Conservation (phyloP, 1,140 invertebrate genomes). For the Pseudobourletiella spinata region DNA sequence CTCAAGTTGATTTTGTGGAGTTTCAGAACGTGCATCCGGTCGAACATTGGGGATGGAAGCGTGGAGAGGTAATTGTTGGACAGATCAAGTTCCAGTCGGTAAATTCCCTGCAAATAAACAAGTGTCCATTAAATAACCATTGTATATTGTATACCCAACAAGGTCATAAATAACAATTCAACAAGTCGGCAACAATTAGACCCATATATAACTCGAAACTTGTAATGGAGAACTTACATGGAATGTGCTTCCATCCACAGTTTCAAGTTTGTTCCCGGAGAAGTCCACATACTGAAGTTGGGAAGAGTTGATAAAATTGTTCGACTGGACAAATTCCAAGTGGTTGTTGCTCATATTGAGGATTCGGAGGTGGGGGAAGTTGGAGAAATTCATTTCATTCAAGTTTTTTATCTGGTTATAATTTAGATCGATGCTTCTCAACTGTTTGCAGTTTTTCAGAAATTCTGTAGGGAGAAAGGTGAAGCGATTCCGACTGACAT, state of each 20-base stretch:
- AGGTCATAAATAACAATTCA: background rate
- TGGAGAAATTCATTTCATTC: slow-evolving; percentile 72
- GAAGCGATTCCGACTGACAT: slow-evolving; percentile 63
- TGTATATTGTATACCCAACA: slow-evolving; percentile 61
- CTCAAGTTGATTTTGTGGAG: slow-evolving; percentile 72
- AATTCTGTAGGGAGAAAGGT: slow-evolving; percentile 72
- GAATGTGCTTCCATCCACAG: slow-evolving; percentile 67
- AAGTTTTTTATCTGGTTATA: slow-evolving; percentile 64
- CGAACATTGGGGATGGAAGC: slow-evolving; percentile 75
- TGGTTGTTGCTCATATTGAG: slow-evolving; percentile 62
- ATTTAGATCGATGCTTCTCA: slow-evolving; percentile 65
- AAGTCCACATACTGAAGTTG: slow-evolving; percentile 73
- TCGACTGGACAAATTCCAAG: slow-evolving; percentile 69
- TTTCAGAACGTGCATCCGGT: slow-evolving; percentile 62
- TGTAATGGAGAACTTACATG: no score
- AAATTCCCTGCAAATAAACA: slow-evolving; percentile 47
- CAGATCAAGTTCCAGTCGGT: slow-evolving; percentile 66
- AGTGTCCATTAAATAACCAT: no score
- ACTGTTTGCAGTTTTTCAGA: slow-evolving; percentile 49
- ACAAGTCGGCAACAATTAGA: background rate
- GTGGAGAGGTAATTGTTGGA: slow-evolving; percentile 61
- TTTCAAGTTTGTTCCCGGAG: slow-evolving; percentile 61
- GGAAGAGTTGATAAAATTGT: slow-evolving; percentile 81
- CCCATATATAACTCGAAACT: no score
- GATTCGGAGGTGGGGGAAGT: slow-evolving; percentile 58